Base-by-base conservation (phyloP, 1,140 invertebrate genomes). In the Trichogramma pretiosum region DNA sequence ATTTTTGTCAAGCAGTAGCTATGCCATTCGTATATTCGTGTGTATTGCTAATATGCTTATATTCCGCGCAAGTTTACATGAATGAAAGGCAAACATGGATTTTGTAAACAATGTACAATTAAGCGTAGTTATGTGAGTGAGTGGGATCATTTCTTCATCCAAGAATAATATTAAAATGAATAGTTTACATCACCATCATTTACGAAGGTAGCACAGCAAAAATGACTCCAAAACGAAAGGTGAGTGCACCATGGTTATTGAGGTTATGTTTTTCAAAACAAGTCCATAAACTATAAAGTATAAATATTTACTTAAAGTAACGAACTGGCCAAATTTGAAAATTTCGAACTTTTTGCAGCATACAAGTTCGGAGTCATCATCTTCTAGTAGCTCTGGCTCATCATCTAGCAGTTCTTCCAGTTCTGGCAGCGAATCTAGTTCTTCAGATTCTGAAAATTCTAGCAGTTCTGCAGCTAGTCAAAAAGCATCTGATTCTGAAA, bases 371-470 rank as follows among this genome's bases (percentile, higher is more conserved):
- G 78, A 79, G 57, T 79, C 77, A 28, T 79, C 78, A 45, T 77
- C 79, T 23, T 75, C 76, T 11, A 76, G 76, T n/a, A 75, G 76
- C 35, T 83, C 82, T 22, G 80, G 77, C 46, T 80, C 80, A 24
- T 75, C 74, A 1, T 72, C 74, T 3, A 71, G 68, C 34, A 75
- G 71, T 55, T 78, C 77, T 1, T 83, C 80, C 21, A 80, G 77
- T 53, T 83, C 80, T 39, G 79, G 74, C n/a, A 80, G 78, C 48
- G 78, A 79, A 36, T 79, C 79, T 0, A 80, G 77, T 55, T 82
- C 79, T 16, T 84, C 83, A 0, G 82, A 82, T 39, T 79, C 80
- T 0, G 81, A 78, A 35, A 82, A 81, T n/a, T 80, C 79, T 11
- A 84, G 81, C 52, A 80, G 77, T 45, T 57, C 74, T 53, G 65